A percentile compares a stretch with the other conserved stretches of the same genome.
Conservation (phyloP, 1,140 invertebrate genomes). For the Oscheius sp. region DNA sequence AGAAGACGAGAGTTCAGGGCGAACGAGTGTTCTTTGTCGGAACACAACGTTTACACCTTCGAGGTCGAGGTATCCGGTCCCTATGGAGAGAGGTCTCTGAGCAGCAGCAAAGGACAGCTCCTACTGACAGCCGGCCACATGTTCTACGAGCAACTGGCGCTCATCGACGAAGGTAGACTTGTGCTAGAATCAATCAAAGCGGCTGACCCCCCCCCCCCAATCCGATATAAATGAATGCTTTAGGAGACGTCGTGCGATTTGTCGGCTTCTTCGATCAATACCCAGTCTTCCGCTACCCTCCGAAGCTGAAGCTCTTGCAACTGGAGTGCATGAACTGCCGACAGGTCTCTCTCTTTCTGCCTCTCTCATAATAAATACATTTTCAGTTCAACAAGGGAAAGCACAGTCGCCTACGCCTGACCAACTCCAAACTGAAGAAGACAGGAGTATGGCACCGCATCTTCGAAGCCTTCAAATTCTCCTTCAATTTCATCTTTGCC, state of each 20-base stretch:
- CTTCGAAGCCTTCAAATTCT: conserved; percentile 52
- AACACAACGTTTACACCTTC: conserved; percentile 56
- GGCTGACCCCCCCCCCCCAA: neutral
- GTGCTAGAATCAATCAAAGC: too few species aligned
- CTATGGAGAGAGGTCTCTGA: conserved; percentile 50
- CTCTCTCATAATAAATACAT: conserved; percentile 25
- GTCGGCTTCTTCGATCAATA: conserved; percentile 55
- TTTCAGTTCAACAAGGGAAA: conserved; percentile 41
- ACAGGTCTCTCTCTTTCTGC: conserved; percentile 36
- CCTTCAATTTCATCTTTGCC: conserved; percentile 56
- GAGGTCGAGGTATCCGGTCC: conserved; percentile 53
- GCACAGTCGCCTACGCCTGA: conserved; percentile 41
- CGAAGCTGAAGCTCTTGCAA: conserved; percentile 49
- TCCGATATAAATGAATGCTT: neutral
- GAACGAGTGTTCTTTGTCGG: conserved; percentile 50
- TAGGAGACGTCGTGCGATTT: conserved; percentile 53
- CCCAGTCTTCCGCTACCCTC: conserved; percentile 53
- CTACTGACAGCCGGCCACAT: conserved; percentile 44
- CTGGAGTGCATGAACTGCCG: conserved; percentile 54
- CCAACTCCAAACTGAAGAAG: conserved; percentile 44
- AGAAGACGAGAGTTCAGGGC: conserved; percentile 28
- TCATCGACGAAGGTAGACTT: conserved; percentile 44
- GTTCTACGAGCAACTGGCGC: conserved; percentile 46
- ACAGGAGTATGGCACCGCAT: conserved; percentile 47
- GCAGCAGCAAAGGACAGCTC: conserved; percentile 51